Evolutionary conservation across 1,140 invertebrate genomes (phyloP), one percentile per base, ranked within the genome.

Genomic region (Magallana angulata): DNA sequence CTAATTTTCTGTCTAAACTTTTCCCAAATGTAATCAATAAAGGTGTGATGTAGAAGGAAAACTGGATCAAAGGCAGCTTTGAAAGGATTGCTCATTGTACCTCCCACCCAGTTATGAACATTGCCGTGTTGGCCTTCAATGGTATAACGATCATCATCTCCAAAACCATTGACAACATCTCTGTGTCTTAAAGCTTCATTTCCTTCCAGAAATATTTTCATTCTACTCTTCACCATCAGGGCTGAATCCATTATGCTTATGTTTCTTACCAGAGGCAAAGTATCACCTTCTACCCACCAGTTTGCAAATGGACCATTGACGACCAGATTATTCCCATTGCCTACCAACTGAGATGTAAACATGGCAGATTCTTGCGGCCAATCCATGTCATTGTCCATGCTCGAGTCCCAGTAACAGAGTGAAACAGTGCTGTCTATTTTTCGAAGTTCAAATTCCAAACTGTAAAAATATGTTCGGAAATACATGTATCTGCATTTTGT

Each of bases 31-130:
- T 86, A 90, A 81, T 89, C 86, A 48, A 88, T 81, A 82, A 87
- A 88, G 18, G 82, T 57, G 64, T 89, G 90, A 56, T 87, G 82
- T 1, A 88, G 81, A 62, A 58, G 87, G 56, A 88, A 88, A 1
- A 89, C 9, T 9, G 88, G 90, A 88, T 91, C 88, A 9, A 82
- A 57, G 0, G 87, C 57, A 59, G 87, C 84, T 56, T 59, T 59
- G n/a, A 59, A 30, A 4, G 84, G 56, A 76, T 60, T 57, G 16
- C 48, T 58, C 88, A 89, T 89, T n/a, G 85, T 18, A 6, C 88
- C 88, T 36, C 85, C 90, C 7, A 89, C 82, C 88, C 88, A 91
- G 14, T 87, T 59, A 14, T 89, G 88, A 57, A 91, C 62, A 7
- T 59, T 62, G 56, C 84, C 80, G 16, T 86, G 85, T 16, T 86